Percentiles rank a stretch among this genome's conserved stretches.
These are phyloP conservation scores for Hyposoter didymator DNA, from an alignment of 2,888 invertebrate genomes.

Conservation along the genomic window DNA sequence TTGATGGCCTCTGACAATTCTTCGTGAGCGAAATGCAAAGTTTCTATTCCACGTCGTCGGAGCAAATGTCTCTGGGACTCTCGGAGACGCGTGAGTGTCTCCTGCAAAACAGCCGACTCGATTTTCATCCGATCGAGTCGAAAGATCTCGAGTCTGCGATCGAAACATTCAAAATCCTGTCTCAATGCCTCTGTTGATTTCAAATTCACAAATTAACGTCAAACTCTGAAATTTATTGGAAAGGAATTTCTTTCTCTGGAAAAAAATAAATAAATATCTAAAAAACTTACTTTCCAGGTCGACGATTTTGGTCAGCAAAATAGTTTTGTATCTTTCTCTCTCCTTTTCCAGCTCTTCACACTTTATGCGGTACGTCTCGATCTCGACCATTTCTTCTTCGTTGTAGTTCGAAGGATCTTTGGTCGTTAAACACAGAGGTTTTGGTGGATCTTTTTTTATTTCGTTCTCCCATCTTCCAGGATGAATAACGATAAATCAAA, in stretches of 20 bases:
- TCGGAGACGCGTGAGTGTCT: slow-evolving; percentile 87
- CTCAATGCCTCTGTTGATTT: slow-evolving; percentile 82
- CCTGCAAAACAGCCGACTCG: slow-evolving; percentile 90
- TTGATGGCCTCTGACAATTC: slow-evolving; percentile 79
- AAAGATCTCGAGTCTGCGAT: slow-evolving; percentile 85
- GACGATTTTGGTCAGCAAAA: slow-evolving; percentile 89
- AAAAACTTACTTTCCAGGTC: slow-evolving; percentile 85
- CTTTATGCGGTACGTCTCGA: slow-evolving; percentile 90
- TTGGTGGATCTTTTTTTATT: slow-evolving; percentile 92
- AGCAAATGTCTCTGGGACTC: slow-evolving; percentile 74
- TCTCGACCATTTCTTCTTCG: slow-evolving; percentile 89
- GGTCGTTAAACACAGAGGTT: slow-evolving; percentile 87
- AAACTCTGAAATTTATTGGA: slow-evolving; percentile 1
- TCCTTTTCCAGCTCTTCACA: slow-evolving; percentile 88
- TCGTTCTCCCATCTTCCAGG: slow-evolving; percentile 93
- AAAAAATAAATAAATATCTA: neutral
- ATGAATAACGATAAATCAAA: neutral
- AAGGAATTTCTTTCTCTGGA: neutral
- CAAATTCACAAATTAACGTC: neutral
- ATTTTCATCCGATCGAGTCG: slow-evolving; percentile 86
- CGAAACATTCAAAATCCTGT: slow-evolving; percentile 87
- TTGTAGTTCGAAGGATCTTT: slow-evolving; percentile 90
- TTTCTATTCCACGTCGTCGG: slow-evolving; percentile 50
- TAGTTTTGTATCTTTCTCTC: slow-evolving; percentile 90
- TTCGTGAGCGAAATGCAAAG: slow-evolving; percentile 77